Evolutionary conservation across 1,140 invertebrate genomes (phyloP).

Genomic region (Meloidogyne chitwoodi): DNA sequence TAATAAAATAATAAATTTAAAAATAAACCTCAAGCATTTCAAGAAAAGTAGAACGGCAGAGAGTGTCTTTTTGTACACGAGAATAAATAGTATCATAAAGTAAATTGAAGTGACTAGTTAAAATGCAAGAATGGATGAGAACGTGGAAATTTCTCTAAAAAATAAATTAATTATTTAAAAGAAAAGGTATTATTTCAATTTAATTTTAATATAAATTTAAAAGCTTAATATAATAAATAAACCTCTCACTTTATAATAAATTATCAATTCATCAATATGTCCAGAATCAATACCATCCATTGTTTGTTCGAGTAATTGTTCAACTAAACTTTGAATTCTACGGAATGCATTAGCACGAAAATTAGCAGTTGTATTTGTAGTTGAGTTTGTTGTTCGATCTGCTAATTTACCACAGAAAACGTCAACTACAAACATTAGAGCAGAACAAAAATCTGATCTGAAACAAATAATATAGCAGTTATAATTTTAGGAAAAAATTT

Average conservation of each 20-base stretch:
- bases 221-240: too few species aligned
- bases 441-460: slow-evolving; percentile 39
- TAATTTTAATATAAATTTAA: too few species aligned
- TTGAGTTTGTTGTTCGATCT: not conserved
- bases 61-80: slow-evolving; percentile 60
- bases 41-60: slow-evolving; percentile 63
- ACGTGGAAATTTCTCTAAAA: slow-evolving; percentile 45
- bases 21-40: slow-evolving; percentile 61
- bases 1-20: not conserved
- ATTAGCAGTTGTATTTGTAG: not conserved
- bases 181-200: too few species aligned
- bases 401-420: slow-evolving; percentile 36
- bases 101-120: slow-evolving; percentile 32
- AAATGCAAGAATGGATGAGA: slow-evolving; percentile 44
- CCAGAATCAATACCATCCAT: slow-evolving; percentile 34
- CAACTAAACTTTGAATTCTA: slow-evolving; percentile 47
- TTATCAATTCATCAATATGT: slow-evolving; percentile 34
- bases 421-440: slow-evolving; percentile 47
- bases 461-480: slow-evolving; percentile 20
- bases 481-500: not conserved
- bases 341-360: slow-evolving; percentile 8
- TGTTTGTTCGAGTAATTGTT: slow-evolving; percentile 36
- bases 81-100: slow-evolving; percentile 38
- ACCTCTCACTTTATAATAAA: slow-evolving; percentile 40
- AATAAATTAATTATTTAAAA: not conserved